Evolutionary conservation across 1,140 invertebrate species (phyloP).

Genomic region (Ylistrum balloti): DNA sequence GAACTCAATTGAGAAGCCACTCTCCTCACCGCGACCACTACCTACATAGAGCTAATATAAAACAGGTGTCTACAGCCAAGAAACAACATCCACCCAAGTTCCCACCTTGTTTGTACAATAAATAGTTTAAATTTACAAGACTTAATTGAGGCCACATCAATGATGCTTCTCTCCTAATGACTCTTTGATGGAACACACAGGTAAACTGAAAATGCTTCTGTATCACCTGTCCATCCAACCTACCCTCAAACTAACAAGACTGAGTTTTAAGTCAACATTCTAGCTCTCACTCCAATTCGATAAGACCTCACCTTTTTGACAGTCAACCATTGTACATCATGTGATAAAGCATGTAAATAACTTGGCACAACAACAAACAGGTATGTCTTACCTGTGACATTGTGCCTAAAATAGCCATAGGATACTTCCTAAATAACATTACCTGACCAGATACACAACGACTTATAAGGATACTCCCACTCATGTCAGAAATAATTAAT

Average conservation of each 20-base stretch:
- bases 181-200: too few relatives aligned
- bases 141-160: not conserved
- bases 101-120: too few relatives aligned
- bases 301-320: not conserved
- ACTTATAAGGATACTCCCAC: not conserved
- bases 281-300: not conserved
- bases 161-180: too few relatives aligned
- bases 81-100: too few relatives aligned
- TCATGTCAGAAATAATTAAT: constrained; percentile 1
- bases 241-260: not conserved
- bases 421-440: not conserved
- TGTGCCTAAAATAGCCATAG: not conserved
- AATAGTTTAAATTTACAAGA: not conserved
- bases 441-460: not conserved
- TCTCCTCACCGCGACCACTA: not conserved
- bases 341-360: not conserved
- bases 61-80: too few relatives aligned
- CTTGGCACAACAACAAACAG: constrained; percentile 32
- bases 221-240: not conserved
- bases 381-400: constrained; percentile 36
- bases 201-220: too few relatives aligned
- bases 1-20: not conserved
- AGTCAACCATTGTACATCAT: not conserved
- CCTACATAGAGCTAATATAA: too few relatives aligned
- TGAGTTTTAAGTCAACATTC: not conserved